These are phyloP conservation scores for Gambelia wislizenii DNA, from an alignment of 2,797 vertebrate species.

Conservation along the genomic window DNA sequence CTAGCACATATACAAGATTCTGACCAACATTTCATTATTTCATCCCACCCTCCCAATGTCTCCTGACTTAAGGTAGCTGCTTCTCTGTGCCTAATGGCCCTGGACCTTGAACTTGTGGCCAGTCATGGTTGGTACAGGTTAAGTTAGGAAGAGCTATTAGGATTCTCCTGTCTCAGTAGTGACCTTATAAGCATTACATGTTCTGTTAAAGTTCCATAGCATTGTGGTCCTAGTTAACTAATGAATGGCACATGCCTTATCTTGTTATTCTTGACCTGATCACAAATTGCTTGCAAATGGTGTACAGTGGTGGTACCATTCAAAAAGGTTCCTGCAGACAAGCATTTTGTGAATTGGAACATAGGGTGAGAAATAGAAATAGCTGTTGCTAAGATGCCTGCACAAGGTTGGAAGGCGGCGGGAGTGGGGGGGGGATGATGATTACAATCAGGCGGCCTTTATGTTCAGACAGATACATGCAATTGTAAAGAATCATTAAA, in stretches of 20 bases:
- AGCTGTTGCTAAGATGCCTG: slow-evolving; percentile 49
- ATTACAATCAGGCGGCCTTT: slow-evolving; percentile 46
- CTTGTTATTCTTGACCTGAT: too few species aligned
- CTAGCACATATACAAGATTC: too few species aligned
- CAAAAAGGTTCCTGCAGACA: neutral
- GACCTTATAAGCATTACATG: neutral
- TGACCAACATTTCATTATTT: too few species aligned
- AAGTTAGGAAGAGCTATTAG: neutral
- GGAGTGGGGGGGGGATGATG: slow-evolving; percentile 46
- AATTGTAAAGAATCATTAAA: slow-evolving; percentile 78
- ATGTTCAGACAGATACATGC: slow-evolving; percentile 72
- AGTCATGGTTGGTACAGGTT: neutral
- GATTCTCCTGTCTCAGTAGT: neutral
- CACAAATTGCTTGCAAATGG: too few species aligned
- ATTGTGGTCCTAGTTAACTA: neutral
- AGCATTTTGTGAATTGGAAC: slow-evolving; percentile 50
- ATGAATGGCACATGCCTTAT: neutral
- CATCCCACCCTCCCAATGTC: too few species aligned
- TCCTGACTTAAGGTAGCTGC: too few species aligned
- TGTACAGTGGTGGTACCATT: neutral
- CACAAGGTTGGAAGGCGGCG: slow-evolving; percentile 52
- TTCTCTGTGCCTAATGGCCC: too few species aligned
- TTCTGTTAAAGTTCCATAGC: neutral
- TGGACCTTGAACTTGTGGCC: neutral
- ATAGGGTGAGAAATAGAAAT: slow-evolving; percentile 50